Percentiles rank a stretch among this genome's conserved stretches.
Evolutionary conservation across 2,888 invertebrate genomes (phyloP).

Genomic region (Sturmia bella): DNA sequence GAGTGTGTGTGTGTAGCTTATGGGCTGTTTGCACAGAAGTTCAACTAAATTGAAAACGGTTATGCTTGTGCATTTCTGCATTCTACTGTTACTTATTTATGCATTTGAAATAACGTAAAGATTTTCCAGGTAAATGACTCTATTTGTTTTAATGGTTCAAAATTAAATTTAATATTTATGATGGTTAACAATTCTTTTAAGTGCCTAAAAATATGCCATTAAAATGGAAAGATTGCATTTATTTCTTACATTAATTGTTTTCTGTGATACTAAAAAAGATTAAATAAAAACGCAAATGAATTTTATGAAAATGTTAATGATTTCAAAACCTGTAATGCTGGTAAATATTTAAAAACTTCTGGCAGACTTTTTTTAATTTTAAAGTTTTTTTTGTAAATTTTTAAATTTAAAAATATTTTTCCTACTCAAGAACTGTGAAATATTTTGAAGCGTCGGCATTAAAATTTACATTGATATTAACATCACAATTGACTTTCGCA

Average conservation of each 20-base stretch:
- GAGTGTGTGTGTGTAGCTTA: neutral
- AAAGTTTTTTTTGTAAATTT: too few species aligned
- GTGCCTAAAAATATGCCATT: conserved; percentile 32
- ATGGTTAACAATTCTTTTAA: conserved; percentile 11
- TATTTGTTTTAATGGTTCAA: conserved; percentile 24
- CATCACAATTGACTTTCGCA: too few species aligned
- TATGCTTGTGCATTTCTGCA: conserved; percentile 40
- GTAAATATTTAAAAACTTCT: too few species aligned
- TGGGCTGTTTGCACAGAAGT: conserved; percentile 3
- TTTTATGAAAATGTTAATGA: too few species aligned
- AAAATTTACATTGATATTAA: too few species aligned
- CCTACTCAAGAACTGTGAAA: too few species aligned
- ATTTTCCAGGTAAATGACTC: conserved; percentile 51
- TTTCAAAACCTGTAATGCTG: too few species aligned
- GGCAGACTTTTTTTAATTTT: too few species aligned
- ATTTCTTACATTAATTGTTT: neutral
- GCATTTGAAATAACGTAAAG: conserved; percentile 14
- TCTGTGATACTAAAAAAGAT: too few species aligned
- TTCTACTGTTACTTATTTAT: neutral
- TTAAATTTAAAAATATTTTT: too few species aligned
- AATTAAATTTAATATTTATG: conserved; percentile 37
- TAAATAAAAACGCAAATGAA: too few species aligned
- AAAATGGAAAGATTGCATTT: neutral
- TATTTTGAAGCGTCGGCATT: too few species aligned
- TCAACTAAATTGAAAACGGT: conserved; percentile 39